Evolutionary conservation across 2,113 vertebrate genomes (phyloP).

Genomic region (Eidolon helvum): DNA sequence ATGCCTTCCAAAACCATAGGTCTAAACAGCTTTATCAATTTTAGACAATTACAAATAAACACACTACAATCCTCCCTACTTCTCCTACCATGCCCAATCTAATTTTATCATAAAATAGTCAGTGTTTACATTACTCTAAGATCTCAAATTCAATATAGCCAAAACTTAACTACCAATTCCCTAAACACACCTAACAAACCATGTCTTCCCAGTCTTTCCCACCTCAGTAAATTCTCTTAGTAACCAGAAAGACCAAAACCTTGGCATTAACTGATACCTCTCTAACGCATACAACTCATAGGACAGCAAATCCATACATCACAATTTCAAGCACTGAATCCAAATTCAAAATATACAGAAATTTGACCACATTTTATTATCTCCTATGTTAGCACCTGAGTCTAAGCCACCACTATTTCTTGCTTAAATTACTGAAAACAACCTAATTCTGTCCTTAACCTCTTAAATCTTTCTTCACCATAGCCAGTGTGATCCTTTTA

Average conservation of each 20-base stretch:
- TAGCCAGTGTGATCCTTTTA: not conserved
- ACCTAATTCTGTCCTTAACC: not conserved
- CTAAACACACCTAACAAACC: not conserved
- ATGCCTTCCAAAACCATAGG: not conserved
- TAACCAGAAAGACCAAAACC: not conserved
- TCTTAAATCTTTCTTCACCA: not conserved
- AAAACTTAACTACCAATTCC: not conserved
- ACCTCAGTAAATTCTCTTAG: not conserved
- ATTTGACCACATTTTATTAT: not conserved
- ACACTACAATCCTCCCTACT: not conserved
- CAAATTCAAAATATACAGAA: not conserved
- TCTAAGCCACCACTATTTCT: not conserved
- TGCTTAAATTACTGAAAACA: not conserved
- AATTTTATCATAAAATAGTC: not conserved
- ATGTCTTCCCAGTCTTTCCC: not conserved
- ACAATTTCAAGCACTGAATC: not conserved
- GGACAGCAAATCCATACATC: not conserved
- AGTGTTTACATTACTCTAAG: not conserved
- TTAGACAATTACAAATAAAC: not conserved
- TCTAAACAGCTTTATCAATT: not conserved
- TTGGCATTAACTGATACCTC: not conserved
- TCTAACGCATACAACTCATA: not conserved
- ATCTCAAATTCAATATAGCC: not conserved
- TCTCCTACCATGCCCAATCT: not conserved
- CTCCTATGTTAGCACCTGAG: not conserved